Percentiles rank a stretch among this genome's conserved stretches.
These are phyloP conservation scores for Fulica atra DNA, from an alignment of 2,113 vertebrate species.

Conservation along the genomic window DNA sequence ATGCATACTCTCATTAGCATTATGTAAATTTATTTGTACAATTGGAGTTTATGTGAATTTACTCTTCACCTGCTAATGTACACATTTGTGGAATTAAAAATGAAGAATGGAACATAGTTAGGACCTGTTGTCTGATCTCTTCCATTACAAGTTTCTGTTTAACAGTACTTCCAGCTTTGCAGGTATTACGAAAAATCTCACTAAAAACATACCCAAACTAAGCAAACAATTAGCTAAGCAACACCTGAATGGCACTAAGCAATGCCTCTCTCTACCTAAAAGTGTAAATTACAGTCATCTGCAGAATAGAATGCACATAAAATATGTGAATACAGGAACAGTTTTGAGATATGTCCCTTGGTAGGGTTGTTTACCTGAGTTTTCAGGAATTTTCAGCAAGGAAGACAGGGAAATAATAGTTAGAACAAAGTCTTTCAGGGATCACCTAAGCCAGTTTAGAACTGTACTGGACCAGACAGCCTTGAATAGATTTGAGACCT, in stretches of 20 bases:
- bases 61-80: not conserved
- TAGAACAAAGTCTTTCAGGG: not conserved
- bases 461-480: not conserved
- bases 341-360: not conserved
- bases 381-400: not conserved
- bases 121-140: not conserved
- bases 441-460: not conserved
- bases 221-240: not conserved
- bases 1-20: not conserved
- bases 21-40: not conserved
- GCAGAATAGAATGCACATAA: not conserved
- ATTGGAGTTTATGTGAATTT: not conserved
- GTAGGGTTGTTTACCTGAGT: not conserved
- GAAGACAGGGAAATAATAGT: not conserved
- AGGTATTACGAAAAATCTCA: not conserved
- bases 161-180: not conserved
- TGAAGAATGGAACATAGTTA: not conserved
- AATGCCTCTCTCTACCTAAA: not conserved
- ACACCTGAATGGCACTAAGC: fast-evolving
- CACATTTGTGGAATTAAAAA: not conserved
- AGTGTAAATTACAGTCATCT: not conserved
- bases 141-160: not conserved
- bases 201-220: not conserved
- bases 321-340: not conserved
- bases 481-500: not conserved